Base-by-base conservation (phyloP, 2,888 invertebrate genomes). In the Scelioninae gen. 1 region DNA sequence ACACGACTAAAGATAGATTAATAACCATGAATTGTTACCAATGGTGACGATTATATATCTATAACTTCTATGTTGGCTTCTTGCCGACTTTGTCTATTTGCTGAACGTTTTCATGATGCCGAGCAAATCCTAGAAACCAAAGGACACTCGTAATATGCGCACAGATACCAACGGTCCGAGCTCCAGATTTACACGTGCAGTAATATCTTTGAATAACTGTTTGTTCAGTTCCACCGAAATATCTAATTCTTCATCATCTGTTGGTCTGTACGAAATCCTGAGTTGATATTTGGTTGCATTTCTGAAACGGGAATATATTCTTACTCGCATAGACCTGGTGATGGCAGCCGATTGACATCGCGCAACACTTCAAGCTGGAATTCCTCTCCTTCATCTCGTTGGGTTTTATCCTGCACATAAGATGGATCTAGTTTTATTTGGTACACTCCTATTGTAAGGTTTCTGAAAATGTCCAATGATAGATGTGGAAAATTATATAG, bases 361-460 rank as follows among this genome's bases (percentile, higher is more conserved):
- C 68, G 29, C 56, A 69, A 63, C 47, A 69, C 29, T 13, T 69
- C 45, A 31, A 71, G 5, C 15, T 71, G 71, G 0, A 71, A 72
- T 43, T 72, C 72, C 40, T 72, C 72, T 11, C 16, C 62, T 29
- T 38, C 53, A 0, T 63, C 63, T 63, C 49, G 16, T 15, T 66
- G 43, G 1, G 53, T 11, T 53, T 66, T 66, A 9, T 53, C 53
- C 38, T 66, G 53, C 0, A 66, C 51, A 29, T 84, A 81, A 16
- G 74, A 81, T n/a, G 31, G 71, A 16, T 65, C 58, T 32, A 79
- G 40, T 16, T 60, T 75, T 34, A 82, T 23, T 63, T 84, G 79
- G 40, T 75, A 75, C n/a, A 63, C 32, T n/a, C 75, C 84, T 38
- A 72, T 40, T 0, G 79, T 75, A 11, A 84, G 2, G 31, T 69